Evolutionary conservation across 2,113 vertebrate species (phyloP).

Genomic region (Anarhynchus alexandrinus): DNA sequence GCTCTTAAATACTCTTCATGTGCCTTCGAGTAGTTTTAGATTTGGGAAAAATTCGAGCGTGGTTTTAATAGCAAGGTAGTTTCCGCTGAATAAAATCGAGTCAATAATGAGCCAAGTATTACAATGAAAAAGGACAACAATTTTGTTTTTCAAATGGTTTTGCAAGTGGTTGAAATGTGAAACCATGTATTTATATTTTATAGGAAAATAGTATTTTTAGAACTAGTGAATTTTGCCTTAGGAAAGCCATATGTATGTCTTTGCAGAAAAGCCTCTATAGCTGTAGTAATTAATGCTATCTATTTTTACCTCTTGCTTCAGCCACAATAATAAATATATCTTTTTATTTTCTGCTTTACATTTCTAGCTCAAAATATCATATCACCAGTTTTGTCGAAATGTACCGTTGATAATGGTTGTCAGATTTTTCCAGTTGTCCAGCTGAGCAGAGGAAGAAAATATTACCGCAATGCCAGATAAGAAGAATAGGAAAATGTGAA

Average conservation of each 20-base stretch:
- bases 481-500: neutral
- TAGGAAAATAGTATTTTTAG: neutral
- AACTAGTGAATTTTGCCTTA: neutral
- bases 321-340: neutral
- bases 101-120: neutral
- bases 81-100: neutral
- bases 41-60: neutral
- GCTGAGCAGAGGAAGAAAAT: neutral
- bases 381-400: neutral
- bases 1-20: neutral
- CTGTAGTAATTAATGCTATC: constrained; percentile 17
- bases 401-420: neutral
- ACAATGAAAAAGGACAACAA: neutral
- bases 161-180: neutral
- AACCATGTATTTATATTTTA: neutral
- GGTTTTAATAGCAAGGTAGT: neutral
- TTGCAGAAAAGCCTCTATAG: neutral
- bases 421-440: constrained; percentile 16
- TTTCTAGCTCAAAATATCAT: neutral
- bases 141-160: neutral
- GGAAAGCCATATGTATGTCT: neutral
- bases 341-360: neutral
- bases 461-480: neutral
- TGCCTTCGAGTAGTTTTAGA: neutral
- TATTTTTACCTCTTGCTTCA: constrained; percentile 17